Evolutionary conservation across 2,113 vertebrate species (phyloP).

Genomic region (Zapus hudsonius): DNA sequence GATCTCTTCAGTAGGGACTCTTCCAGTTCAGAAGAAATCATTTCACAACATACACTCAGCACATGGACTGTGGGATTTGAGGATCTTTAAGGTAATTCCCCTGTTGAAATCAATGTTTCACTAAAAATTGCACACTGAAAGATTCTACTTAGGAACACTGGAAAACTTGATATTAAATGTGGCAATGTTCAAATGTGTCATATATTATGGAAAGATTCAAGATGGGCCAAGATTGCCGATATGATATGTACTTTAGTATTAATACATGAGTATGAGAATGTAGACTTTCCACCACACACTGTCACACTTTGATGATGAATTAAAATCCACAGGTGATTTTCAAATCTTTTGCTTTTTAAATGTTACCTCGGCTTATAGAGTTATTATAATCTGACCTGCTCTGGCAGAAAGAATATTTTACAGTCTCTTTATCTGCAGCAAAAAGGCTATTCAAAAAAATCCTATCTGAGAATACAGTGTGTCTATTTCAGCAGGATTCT

Average conservation of each 20-base stretch:
- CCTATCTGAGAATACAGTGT: not conserved
- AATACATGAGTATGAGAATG: conserved; percentile 17
- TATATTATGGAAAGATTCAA: not conserved
- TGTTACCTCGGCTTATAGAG: not conserved
- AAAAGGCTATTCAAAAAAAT: no score
- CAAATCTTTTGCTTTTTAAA: not conserved
- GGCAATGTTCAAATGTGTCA: not conserved
- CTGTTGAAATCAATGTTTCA: not conserved
- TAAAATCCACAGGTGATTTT: conserved; percentile 21
- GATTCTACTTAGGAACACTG: not conserved
- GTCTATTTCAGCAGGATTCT: conserved; percentile 49
- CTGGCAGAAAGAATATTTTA: conserved; percentile 29
- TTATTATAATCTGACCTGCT: not conserved
- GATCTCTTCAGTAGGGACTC: not conserved
- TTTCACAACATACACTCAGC: not conserved
- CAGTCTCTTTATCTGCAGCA: not conserved
- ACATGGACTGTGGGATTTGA: not conserved
- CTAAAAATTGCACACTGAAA: not conserved
- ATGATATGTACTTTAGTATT: conserved; percentile 9
- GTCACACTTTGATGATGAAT: not conserved
- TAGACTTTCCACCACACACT: not conserved
- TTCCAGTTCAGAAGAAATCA: not conserved
- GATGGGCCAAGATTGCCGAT: not conserved
- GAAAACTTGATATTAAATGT: not conserved
- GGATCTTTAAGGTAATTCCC: not conserved